A percentile compares a stretch with the other conserved stretches of the same genome.
phyloP scores from a whole-genome alignment of 2,888 invertebrate species.

The Lissonota sp. region DNA sequence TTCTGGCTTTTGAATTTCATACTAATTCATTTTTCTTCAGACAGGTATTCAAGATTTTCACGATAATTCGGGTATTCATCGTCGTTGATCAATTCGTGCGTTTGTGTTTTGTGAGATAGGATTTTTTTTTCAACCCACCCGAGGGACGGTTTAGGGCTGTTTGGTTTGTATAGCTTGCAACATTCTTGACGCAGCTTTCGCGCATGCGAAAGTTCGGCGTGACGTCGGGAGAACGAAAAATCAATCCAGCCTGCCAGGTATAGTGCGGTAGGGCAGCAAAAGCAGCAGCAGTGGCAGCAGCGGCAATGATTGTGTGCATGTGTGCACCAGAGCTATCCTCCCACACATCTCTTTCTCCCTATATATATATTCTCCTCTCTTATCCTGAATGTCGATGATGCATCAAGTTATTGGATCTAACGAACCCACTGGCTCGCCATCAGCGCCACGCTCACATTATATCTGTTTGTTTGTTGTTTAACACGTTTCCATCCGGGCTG shows the following conservation, averaged over 20 bases:
- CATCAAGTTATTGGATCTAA: slow-evolving; percentile 59
- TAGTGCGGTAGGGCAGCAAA: slow-evolving; percentile 69
- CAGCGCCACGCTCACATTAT: slow-evolving; percentile 22
- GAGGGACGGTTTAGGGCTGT: slow-evolving; percentile 46
- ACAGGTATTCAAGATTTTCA: no score
- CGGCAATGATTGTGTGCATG: slow-evolving; percentile 42
- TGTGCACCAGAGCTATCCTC: slow-evolving; percentile 47
- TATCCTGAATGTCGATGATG: slow-evolving; percentile 58
- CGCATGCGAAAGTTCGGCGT: slow-evolving; percentile 75
- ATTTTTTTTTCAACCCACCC: slow-evolving; percentile 5
- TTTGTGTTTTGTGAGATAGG: neutral
- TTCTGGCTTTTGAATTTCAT: no score
- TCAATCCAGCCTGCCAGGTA: slow-evolving; percentile 76
- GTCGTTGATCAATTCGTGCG: slow-evolving; percentile 1
- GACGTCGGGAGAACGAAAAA: slow-evolving; percentile 78
- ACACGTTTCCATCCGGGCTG: slow-evolving; percentile 25
- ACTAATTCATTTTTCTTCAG: no score
- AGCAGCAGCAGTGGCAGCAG: slow-evolving; percentile 27
- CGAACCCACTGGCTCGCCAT: slow-evolving; percentile 55
- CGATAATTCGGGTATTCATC: neutral
- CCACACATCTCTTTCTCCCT: slow-evolving; percentile 15
- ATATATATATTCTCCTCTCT: slow-evolving; percentile 12
- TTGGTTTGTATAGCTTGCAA: slow-evolving; percentile 51
- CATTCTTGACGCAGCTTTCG: slow-evolving; percentile 61
- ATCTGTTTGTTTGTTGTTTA: slow-evolving; percentile 29